Conservation (phyloP, 2,113 vertebrate genomes). For the Gymnorhina tibicen region DNA sequence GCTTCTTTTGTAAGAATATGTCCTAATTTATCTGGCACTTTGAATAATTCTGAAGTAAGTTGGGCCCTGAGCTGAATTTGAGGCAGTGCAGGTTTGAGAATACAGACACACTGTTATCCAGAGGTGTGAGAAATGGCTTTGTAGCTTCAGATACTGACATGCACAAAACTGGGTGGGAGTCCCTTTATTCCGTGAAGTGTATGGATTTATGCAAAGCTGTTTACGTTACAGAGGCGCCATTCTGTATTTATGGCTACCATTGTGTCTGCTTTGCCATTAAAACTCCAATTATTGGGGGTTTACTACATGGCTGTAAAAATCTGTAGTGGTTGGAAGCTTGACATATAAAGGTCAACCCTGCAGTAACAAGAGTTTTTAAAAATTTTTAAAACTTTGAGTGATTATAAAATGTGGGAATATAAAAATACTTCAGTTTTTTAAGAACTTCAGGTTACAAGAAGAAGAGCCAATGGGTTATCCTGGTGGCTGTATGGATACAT, state of each 20-base stretch:
- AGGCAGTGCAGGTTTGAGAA: not conserved
- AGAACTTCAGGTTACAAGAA: not conserved
- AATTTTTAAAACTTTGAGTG: not conserved
- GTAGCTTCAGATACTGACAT: not conserved
- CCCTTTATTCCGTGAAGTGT: not conserved
- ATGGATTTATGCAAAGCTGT: slow-evolving; percentile 31
- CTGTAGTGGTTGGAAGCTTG: not conserved
- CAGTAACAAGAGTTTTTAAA: not conserved
- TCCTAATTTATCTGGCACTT: not conserved
- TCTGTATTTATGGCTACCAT: slow-evolving; percentile 1
- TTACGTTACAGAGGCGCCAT: slow-evolving; percentile 2
- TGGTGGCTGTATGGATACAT: not conserved
- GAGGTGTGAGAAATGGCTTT: not conserved
- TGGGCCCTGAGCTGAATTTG: not conserved
- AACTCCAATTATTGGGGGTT: slow-evolving; percentile 17
- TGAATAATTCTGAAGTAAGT: not conserved
- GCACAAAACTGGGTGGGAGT: not conserved
- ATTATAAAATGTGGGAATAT: not conserved
- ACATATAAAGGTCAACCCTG: not conserved
- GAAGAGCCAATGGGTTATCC: not conserved
- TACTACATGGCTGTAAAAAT: slow-evolving; percentile 6
- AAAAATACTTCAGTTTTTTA: not conserved
- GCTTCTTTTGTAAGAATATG: not conserved
- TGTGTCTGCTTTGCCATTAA: slow-evolving; percentile 42
- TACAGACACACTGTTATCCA: not conserved